Evolutionary conservation across 2,888 invertebrate genomes (phyloP).

Genomic region (Baccha elongata): DNA sequence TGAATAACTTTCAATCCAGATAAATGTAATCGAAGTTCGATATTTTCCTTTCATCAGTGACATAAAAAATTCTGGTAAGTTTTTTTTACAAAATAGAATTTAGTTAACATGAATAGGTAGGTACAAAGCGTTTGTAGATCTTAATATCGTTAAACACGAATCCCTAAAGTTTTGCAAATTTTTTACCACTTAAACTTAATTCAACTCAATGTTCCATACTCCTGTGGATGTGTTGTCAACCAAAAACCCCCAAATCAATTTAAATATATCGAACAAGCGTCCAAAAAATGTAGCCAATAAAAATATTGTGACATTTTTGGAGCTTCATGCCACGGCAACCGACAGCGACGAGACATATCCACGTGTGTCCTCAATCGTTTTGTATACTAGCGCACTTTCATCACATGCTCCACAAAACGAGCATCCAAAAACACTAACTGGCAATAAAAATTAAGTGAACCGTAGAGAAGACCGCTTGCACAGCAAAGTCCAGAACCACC

Average conservation of each 20-base stretch:
- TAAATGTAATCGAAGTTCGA: no score
- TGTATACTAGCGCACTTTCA: constrained; percentile 65
- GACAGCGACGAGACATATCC: constrained; percentile 18
- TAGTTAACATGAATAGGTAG: no score
- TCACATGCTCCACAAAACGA: constrained; percentile 72
- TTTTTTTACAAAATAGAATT: no score
- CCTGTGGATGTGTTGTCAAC: not conserved
- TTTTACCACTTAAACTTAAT: constrained; percentile 27
- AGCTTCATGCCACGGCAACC: constrained; percentile 9
- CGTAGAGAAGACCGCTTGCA: constrained; percentile 34
- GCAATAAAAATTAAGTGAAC: constrained; percentile 72
- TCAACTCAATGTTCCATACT: not conserved
- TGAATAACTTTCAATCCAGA: no score
- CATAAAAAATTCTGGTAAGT: no score
- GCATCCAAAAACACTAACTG: constrained; percentile 72
- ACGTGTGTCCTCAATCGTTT: constrained; percentile 56
- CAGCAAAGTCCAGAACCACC: constrained; percentile 4
- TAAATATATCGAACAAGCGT: constrained; percentile 66
- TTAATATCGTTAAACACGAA: no score
- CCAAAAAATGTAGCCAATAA: constrained; percentile 51
- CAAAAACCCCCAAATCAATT: constrained; percentile 45
- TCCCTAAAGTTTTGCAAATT: constrained; percentile 15
- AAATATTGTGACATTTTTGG: constrained; percentile 64
- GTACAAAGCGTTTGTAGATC: no score
- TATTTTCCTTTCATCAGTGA: no score